phyloP scores from a whole-genome alignment of 1,140 invertebrate species.

The Teleogryllus occipitalis region DNA sequence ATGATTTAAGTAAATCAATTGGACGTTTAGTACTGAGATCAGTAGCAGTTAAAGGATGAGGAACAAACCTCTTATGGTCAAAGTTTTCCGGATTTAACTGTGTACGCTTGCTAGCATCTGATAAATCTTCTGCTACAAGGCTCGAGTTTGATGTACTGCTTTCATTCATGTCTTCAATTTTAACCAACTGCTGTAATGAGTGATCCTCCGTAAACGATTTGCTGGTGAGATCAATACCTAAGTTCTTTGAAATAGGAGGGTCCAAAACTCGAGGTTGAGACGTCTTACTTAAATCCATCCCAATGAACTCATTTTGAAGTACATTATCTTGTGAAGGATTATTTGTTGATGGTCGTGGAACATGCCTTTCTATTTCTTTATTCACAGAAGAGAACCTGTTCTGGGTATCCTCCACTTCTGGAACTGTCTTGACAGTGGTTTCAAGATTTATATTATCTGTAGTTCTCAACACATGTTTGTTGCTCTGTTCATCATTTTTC shows the following conservation, averaged over 20 bases:
- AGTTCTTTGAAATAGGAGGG: neutral
- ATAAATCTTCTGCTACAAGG: neutral
- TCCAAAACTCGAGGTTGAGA: neutral
- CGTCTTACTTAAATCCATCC: neutral
- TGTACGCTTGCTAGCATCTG: neutral
- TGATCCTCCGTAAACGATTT: neutral
- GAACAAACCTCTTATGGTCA: neutral
- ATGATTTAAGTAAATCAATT: neutral
- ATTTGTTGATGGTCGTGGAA: neutral
- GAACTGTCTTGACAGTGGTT: too few relatives aligned
- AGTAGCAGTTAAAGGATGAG: neutral
- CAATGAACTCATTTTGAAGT: neutral
- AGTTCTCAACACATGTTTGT: too few relatives aligned
- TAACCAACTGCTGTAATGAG: neutral
- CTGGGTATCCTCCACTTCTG: too few relatives aligned
- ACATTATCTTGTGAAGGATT: neutral
- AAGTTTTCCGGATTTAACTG: neutral
- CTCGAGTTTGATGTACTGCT: neutral
- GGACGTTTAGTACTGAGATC: conserved; percentile 11
- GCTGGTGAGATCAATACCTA: neutral
- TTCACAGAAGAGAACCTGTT: too few relatives aligned
- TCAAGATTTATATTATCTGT: too few relatives aligned
- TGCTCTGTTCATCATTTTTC: too few relatives aligned
- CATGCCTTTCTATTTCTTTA: too few relatives aligned
- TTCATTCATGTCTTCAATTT: neutral